Percentiles rank a stretch among this genome's conserved stretches.
Evolutionary conservation across 2,797 vertebrate genomes (phyloP).

Genomic region (Coluber constrictor): DNA sequence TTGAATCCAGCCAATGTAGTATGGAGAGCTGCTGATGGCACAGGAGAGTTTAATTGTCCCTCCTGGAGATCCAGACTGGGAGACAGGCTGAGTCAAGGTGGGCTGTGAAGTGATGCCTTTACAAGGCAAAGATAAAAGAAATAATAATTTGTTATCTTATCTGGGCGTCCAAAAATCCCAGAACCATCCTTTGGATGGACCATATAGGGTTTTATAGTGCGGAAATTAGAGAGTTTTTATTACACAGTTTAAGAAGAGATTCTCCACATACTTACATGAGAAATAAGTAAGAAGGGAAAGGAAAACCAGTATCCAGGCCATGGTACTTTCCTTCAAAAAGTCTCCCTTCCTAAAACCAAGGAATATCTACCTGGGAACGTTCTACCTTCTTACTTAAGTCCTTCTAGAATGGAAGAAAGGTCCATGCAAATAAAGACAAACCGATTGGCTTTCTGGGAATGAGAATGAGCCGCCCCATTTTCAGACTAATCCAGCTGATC

Average conservation of each 20-base stretch:
- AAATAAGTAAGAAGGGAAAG: not conserved
- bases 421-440: too few relatives aligned
- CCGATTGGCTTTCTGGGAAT: not conserved
- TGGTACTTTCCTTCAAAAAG: not conserved
- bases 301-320: not conserved
- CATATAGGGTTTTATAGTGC: not conserved
- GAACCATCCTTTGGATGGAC: not conserved
- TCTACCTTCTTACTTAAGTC: not conserved
- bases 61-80: not conserved
- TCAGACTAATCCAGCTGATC: too few relatives aligned
- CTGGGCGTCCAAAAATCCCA: not conserved
- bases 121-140: not conserved
- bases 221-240: too few relatives aligned
- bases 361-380: not conserved
- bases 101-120: not conserved
- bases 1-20: fast-evolving
- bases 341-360: too few relatives aligned
- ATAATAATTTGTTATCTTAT: too few relatives aligned
- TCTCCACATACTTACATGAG: not conserved
- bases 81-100: not conserved
- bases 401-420: not conserved
- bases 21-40: too few relatives aligned
- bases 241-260: too few relatives aligned
- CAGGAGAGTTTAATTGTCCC: not conserved
- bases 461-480: too few relatives aligned